Conservation (phyloP, 2,888 invertebrate genomes). For the Caenorhabditis parvicauda region DNA sequence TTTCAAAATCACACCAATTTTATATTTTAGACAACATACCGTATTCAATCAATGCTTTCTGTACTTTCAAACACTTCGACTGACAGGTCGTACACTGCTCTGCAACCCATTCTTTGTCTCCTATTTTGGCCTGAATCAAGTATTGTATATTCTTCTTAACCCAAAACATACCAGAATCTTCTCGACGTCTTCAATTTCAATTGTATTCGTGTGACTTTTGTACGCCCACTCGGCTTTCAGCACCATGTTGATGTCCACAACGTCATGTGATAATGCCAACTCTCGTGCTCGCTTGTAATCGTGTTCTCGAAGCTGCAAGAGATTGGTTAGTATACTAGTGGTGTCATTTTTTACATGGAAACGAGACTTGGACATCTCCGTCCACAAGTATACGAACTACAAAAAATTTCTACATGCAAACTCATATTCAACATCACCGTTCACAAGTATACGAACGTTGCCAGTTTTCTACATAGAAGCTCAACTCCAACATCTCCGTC, state of each 20-base stretch:
- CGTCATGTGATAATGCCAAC: constrained; percentile 22
- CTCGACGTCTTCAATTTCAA: constrained; percentile 29
- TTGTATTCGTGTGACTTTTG: constrained; percentile 18
- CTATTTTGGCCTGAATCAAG: constrained; percentile 14
- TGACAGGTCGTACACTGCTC: constrained; percentile 24
- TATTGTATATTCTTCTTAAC: neutral
- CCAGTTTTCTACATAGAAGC: neutral
- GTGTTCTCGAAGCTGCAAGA: constrained; percentile 28
- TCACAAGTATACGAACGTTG: too few species aligned
- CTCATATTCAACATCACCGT: neutral
- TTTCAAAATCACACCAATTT: too few species aligned
- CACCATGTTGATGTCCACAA: constrained; percentile 33
- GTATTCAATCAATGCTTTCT: constrained; percentile 19
- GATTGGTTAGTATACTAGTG: too few species aligned
- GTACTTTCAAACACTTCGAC: constrained; percentile 22
- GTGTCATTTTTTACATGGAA: too few species aligned
- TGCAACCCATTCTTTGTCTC: constrained; percentile 35
- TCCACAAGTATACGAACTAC: too few species aligned
- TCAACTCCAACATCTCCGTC: neutral
- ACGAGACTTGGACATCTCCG: too few species aligned
- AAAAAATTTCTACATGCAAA: neutral
- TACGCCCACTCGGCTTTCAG: constrained; percentile 44
- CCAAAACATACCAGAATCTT: constrained; percentile 23
- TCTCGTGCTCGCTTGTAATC: constrained; percentile 32
- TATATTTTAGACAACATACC: too few species aligned